Evolutionary conservation across 1,140 invertebrate species (phyloP), one percentile per base, ranked within the genome.

Genomic region (Hycleus cichorii): DNA sequence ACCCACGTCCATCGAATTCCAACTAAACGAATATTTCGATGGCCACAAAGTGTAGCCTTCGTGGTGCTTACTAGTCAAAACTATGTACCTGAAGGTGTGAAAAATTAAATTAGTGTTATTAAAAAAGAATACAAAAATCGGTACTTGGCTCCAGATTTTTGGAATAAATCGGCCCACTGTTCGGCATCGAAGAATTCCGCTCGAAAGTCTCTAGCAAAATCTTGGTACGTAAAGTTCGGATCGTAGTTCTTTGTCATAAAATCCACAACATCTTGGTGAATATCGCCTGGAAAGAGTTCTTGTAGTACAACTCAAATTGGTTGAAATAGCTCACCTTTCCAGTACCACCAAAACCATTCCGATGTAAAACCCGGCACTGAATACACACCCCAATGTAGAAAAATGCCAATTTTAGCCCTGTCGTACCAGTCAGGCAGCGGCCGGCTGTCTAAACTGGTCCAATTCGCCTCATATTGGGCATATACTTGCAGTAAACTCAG

Each of bases 41-140:
- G 93, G 93, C 85, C 91, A 96, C 26, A 95, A 55, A 0, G 92
- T 91, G 65, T 81, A 96, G 8, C 93, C 93, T 75, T 96, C 93
- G 71, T 96, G 93, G 79, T 97, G 94, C 77, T 97, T 97, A 65
- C 87, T 91, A 2, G 93, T 96, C 2, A 97, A 68, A 2, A 97
- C 89, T 5, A 96, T 80, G 70, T 96, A 92, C 72, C 87, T 90
- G 77, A 75, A 57, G 7, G 0, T 32, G 4, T 7, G 44, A 54
- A 54, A 63, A 42, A 51, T 38, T 9, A 10, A 3, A 26, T 32
- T 32, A 54, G 12, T 12, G 12, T 11, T 10, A 18, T 44, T 8
- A 2, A 44, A 32, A 43, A 44, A 26, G 11, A 4, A 25, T 6
- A 9, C 32, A 4, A 8, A 12, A 26, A 38, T 43, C 72, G 68